Percentiles rank a stretch among this genome's conserved stretches.
phyloP scores from a whole-genome alignment of 2,797 vertebrate genomes.

The Phataginus tetradactyla region DNA sequence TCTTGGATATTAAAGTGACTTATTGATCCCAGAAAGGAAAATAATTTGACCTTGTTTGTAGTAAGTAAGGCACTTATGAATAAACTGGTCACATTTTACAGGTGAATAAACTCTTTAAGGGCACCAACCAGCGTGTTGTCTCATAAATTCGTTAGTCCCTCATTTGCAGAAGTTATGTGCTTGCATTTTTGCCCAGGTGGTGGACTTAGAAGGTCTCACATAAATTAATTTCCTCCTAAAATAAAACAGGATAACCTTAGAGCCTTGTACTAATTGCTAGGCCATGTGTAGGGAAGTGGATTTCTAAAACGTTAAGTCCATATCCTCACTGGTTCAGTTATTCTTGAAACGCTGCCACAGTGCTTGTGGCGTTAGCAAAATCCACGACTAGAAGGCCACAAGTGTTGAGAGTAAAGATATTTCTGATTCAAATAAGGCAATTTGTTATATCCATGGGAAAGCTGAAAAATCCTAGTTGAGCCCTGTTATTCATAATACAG shows the following conservation, averaged over 20 bases:
- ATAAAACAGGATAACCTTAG: neutral
- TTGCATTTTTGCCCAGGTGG: constrained; percentile 17
- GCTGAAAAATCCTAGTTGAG: neutral
- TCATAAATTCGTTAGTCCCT: neutral
- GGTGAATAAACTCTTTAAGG: constrained; percentile 39
- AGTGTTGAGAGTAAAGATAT: neutral
- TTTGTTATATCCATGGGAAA: neutral
- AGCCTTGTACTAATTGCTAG: constrained; percentile 21
- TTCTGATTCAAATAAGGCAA: neutral
- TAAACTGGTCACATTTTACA: constrained; percentile 19
- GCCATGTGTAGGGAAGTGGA: neutral
- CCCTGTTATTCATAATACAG: neutral
- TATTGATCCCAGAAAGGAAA: constrained; percentile 18
- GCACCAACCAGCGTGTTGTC: neutral
- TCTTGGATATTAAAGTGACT: neutral
- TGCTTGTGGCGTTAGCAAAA: neutral
- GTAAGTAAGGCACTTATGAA: neutral
- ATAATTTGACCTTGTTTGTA: constrained; percentile 41
- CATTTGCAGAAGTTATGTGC: constrained; percentile 7
- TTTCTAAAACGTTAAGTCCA: neutral
- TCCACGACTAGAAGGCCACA: neutral
- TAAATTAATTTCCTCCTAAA: constrained; percentile 10
- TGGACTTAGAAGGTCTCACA: constrained; percentile 6
- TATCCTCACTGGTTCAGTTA: neutral
- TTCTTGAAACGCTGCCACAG: neutral